Percentiles rank a stretch among this genome's conserved stretches.
Evolutionary conservation across 2,113 vertebrate species (phyloP).

Genomic region (Cyprinus carpio): DNA sequence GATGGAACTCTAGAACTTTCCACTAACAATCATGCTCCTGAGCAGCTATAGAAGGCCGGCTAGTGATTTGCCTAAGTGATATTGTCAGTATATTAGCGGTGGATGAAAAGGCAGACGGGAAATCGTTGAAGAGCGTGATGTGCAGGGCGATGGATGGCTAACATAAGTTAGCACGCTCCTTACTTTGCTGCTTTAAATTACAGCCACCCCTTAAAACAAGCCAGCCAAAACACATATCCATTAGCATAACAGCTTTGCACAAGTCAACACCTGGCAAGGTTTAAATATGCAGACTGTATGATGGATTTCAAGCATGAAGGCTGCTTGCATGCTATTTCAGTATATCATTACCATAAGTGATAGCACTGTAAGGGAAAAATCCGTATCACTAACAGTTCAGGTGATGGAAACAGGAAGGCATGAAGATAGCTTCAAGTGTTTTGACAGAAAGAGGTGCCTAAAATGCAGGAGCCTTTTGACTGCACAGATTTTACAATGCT

Average conservation of each 20-base stretch:
- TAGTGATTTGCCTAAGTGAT: constrained; percentile 59
- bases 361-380: constrained; percentile 45
- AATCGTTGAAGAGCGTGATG: constrained; percentile 52
- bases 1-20: constrained; percentile 46
- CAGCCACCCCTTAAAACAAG: constrained; percentile 44
- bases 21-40: constrained; percentile 33
- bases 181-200: constrained; percentile 56
- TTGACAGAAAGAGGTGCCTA: constrained; percentile 1
- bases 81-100: constrained; percentile 57
- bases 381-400: constrained; percentile 40
- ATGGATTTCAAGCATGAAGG: constrained; percentile 49
- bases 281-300: constrained; percentile 52
- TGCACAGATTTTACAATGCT: constrained; percentile 23
- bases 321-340: constrained; percentile 45
- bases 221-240: constrained; percentile 47
- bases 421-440: constrained; percentile 25
- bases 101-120: constrained; percentile 57
- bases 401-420: constrained; percentile 43
- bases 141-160: constrained; percentile 50
- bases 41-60: background rate
- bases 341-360: constrained; percentile 55
- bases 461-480: background rate
- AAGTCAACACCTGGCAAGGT: constrained; percentile 61
- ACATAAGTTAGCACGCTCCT: constrained; percentile 40
- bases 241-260: constrained; percentile 56